Percentiles rank a stretch among this genome's conserved stretches.
Evolutionary conservation across 2,113 vertebrate species (phyloP).

Genomic region (Propithecus coquereli): DNA sequence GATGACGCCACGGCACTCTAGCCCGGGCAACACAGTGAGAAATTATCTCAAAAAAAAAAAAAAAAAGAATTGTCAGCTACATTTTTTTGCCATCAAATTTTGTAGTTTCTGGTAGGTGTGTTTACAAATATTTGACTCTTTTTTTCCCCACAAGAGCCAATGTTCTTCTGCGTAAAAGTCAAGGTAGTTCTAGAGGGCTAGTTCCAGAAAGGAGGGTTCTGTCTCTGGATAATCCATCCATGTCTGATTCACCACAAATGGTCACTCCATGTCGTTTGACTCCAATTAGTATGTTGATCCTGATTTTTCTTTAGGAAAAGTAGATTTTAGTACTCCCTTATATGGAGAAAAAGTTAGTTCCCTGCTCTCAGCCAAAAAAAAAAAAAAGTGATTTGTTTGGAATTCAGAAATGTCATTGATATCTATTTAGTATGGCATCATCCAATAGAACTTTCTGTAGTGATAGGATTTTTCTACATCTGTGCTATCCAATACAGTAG

Average conservation of each 20-base stretch:
- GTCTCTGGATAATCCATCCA: neutral
- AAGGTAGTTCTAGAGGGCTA: neutral
- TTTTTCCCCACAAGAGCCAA: neutral
- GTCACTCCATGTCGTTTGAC: neutral
- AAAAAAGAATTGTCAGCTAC: neutral
- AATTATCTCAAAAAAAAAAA: no score
- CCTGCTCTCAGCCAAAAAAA: neutral
- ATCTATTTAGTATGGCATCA: neutral
- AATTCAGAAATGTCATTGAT: neutral
- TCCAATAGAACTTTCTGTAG: neutral
- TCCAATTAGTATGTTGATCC: neutral
- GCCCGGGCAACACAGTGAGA: no score
- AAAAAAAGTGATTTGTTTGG: neutral
- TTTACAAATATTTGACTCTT: constrained; percentile 27
- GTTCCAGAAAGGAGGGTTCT: neutral
- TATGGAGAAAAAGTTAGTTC: neutral
- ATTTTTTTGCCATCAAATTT: neutral
- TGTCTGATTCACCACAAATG: neutral
- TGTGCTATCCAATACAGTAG: neutral
- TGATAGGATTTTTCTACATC: neutral
- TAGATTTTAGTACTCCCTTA: neutral
- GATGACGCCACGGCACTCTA: no score
- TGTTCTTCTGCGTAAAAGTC: neutral
- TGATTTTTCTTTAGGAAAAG: neutral
- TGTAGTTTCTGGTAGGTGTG: neutral